Evolutionary conservation across 2,888 invertebrate species (phyloP), one percentile per base, ranked within the genome.

Genomic region (Ophion ellenae): DNA sequence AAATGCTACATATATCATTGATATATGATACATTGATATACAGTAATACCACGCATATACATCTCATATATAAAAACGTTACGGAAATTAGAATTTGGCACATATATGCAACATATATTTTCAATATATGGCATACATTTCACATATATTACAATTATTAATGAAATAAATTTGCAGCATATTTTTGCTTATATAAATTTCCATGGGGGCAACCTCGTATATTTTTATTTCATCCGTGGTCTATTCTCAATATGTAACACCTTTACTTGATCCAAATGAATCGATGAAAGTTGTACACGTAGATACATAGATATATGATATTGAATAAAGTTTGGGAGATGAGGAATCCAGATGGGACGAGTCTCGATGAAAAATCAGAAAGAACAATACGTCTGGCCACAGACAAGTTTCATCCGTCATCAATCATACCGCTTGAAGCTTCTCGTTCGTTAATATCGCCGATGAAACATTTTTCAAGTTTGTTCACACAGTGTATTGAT

Each of bases 361-460:
- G 79, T 36, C 69, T 47, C 61, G 32, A 71, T n/a, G 24, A 28
- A 53, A 57, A 80, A 80, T 61, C 9, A 57, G n/a, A 47, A 10
- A 17, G 40, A 80, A 64, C 79, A 80, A 80, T 73, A 64, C 53
- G 71, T 71, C 79, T 71, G 53, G 64, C 45, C 70, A 70, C 61
- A 32, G 47, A 40, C 61, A 71, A 71, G 64, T 73, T 78, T 73
- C 79, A 80, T 80, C 79, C 20, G 64, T 80, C 79, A 85, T 75
- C 57, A 32, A 82, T 85, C 74, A 82, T 61, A n/a, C 32, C 17
- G 45, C 57, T 85, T 53, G 70, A 70, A 63, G 40, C 70, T 70
- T 10, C 59, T 78, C 32, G 64, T 53, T 66, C 84, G 77, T 74
- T 81, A 85, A 78, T 78, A 11, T 61, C 20, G 9, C 75, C n/a